phyloP scores from a whole-genome alignment of 2,888 invertebrate genomes.

The Pemphredon lugubris region DNA sequence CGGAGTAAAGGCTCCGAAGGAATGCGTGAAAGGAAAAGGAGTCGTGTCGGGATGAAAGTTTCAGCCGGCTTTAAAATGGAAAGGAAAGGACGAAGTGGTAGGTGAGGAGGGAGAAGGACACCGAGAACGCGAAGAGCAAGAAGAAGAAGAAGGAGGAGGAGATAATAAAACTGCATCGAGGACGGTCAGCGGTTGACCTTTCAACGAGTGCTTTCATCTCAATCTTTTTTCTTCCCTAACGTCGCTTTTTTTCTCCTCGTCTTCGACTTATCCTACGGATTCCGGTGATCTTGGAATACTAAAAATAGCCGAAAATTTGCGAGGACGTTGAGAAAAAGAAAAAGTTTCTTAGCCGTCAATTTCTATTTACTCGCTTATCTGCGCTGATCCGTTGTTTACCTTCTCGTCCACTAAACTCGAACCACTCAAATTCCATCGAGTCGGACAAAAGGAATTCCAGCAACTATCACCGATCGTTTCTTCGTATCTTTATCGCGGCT shows the following conservation, averaged over 20 bases:
- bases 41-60: constrained; percentile 44
- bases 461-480: too few species aligned
- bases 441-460: too few species aligned
- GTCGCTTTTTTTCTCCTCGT: not conserved
- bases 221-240: not conserved
- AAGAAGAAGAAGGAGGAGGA: constrained; percentile 32
- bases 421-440: too few species aligned
- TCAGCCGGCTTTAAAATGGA: constrained; percentile 16
- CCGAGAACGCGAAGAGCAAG: constrained; percentile 32
- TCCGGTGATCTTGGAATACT: too few species aligned
- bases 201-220: constrained; percentile 21
- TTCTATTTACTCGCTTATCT: too few species aligned
- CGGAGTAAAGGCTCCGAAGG: constrained; percentile 8
- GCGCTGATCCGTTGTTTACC: too few species aligned
- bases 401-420: too few species aligned
- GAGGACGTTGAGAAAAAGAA: too few species aligned
- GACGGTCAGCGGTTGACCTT: constrained; percentile 68
- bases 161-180: constrained; percentile 43
- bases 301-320: too few species aligned
- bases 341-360: too few species aligned
- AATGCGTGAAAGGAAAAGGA: constrained; percentile 58
- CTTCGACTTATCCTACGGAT: not conserved
- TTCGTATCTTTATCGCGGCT: too few species aligned
- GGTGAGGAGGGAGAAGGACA: constrained; percentile 8
- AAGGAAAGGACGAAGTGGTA: constrained; percentile 3